A percentile compares a stretch with the other conserved stretches of the same genome.
Evolutionary conservation across 1,140 invertebrate species (phyloP).

Genomic region (Drosophila lacertosa): DNA sequence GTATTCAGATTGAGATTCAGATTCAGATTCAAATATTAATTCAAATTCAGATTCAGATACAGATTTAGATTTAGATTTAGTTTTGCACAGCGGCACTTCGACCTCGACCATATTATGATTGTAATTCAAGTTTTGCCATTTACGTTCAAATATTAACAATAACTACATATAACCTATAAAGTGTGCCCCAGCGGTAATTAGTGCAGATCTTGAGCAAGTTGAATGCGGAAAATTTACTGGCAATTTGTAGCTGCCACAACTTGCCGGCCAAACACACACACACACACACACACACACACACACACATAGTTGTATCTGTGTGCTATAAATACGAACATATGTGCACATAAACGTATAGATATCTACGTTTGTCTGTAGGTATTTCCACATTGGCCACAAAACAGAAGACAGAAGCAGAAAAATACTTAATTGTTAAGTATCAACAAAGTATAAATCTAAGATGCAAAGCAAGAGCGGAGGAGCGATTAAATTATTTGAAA

Average conservation of each 20-base stretch:
- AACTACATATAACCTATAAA: constrained; percentile 32
- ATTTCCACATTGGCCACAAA: constrained; percentile 32
- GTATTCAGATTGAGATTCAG: constrained; percentile 5
- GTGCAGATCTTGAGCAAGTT: constrained; percentile 35
- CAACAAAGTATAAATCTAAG: constrained; percentile 79
- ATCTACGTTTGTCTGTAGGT: not conserved
- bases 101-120: constrained; percentile 51
- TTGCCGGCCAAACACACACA: too few relatives aligned
- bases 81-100: not conserved
- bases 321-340: not conserved
- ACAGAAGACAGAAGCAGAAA: constrained; percentile 55
- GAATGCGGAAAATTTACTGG: constrained; percentile 39
- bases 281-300: not conserved
- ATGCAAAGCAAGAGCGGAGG: constrained; percentile 51
- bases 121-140: constrained; percentile 29
- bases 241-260: constrained; percentile 21
- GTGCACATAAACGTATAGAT: not conserved
- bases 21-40: too few relatives aligned
- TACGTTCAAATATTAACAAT: constrained; percentile 21
- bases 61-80: too few relatives aligned
- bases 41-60: too few relatives aligned
- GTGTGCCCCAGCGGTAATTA: constrained; percentile 30
- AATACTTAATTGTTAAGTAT: constrained; percentile 82
- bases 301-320: not conserved
- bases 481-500: constrained; percentile 77